These are phyloP conservation scores for Sphenodon punctatus DNA, from an alignment of 2,797 vertebrate genomes.

Conservation along the genomic window DNA sequence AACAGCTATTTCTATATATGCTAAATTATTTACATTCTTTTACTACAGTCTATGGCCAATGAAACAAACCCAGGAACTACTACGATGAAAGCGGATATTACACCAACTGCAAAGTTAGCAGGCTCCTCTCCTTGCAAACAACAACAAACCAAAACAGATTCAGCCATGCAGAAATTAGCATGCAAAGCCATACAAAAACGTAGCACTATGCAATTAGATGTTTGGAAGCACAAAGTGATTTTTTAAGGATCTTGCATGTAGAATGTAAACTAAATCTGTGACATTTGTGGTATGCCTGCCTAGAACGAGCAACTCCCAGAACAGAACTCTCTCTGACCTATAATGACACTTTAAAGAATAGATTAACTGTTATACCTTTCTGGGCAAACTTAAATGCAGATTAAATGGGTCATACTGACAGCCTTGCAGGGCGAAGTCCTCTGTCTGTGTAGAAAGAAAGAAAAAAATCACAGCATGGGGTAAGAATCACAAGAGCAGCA, in stretches of 20 bases:
- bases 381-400: background rate
- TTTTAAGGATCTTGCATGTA: background rate
- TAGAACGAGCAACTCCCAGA: background rate
- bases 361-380: background rate
- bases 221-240: background rate
- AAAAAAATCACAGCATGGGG: background rate
- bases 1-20: background rate
- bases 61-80: background rate
- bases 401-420: background rate
- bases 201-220: background rate
- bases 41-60: background rate
- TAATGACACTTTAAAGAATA: background rate
- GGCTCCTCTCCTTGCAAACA: accelerated
- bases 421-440: background rate
- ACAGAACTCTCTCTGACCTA: background rate
- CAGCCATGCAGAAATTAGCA: accelerated
- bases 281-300: background rate
- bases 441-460: too few species aligned
- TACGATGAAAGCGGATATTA: background rate
- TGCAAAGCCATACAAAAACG: background rate
- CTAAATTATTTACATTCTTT: background rate
- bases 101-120: background rate
- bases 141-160: background rate
- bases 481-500: background rate
- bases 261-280: background rate